Evolutionary conservation across 2,113 vertebrate genomes (phyloP), one percentile per base, ranked within the genome.

Genomic region (Prochilodus magdalenae): DNA sequence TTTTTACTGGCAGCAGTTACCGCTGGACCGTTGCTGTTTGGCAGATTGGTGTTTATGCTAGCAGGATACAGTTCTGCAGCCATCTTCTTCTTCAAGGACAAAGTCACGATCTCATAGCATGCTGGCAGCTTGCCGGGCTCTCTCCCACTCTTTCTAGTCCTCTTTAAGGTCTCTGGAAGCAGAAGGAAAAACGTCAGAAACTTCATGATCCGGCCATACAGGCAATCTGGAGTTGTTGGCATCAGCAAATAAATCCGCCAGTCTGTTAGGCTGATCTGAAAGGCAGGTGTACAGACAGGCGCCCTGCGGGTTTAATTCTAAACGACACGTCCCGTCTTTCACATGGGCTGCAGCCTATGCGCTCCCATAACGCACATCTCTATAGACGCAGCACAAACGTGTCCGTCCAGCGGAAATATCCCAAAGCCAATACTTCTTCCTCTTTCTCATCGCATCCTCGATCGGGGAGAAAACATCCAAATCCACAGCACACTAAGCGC

Each of bases 11-110:
- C 83, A 63, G 91, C 83, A 62, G 90, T 85, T 77, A 89, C 89
- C 53, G 87, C 89, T 71, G 87, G 89, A 83, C 88, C 85, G 87
- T 93, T 94, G 16, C 92, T 91, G 92, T 94, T 94, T 22, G 94
- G 91, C 24, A 94, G 90, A 82, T 94, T 94, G 72, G 93, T 95
- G 90, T 93, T 93, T 86, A 95, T 91, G 87, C 92, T 94, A 86
- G 94, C 94, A 93, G 96, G 93, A 90, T 95, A 96, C 72, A 98
- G 94, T 92, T 97, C 96, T 90, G 96, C 96, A 89, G 96, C 97
- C 97, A 97, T 98, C 93, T 95, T 95, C 93, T 91, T 94, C 86
- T 90, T 92, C 83, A 93, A 92, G 82, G 92, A 92, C 83, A 94
- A 92, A 86, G 94, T 93, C 86, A 91, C 89, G 76, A 90, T 89